Evolutionary conservation across 2,113 vertebrate species (phyloP).

Genomic region (Tiliqua scincoides): DNA sequence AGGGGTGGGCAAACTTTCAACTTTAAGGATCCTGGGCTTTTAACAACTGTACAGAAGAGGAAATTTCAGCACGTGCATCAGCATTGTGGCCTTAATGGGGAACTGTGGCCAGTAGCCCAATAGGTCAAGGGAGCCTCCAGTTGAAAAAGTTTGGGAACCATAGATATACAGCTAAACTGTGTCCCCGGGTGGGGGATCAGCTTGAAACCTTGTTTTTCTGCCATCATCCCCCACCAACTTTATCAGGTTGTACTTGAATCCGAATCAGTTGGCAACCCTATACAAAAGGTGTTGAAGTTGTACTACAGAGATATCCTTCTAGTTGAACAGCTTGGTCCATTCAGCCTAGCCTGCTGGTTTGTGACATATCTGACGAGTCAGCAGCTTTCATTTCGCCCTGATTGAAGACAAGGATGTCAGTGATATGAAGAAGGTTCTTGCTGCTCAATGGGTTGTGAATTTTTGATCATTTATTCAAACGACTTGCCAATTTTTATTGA

Average conservation of each 20-base stretch:
- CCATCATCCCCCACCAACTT: not conserved
- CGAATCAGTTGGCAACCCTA: not conserved
- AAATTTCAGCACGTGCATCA: no score
- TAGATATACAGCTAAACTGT: no score
- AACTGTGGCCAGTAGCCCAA: no score
- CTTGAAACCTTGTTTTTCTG: not conserved
- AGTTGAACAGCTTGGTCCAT: conserved; percentile 11
- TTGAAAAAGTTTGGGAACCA: not conserved
- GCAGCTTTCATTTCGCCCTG: conserved; percentile 47
- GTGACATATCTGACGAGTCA: conserved; percentile 41
- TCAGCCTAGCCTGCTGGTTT: conserved; percentile 37
- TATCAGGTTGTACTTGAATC: not conserved
- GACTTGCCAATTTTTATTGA: conserved; percentile 53
- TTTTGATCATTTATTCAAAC: conserved; percentile 38
- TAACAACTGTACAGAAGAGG: no score
- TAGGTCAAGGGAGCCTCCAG: no score
- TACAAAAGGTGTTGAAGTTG: not conserved
- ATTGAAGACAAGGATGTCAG: conserved; percentile 35
- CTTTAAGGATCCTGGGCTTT: no score
- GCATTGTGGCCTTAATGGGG: no score
- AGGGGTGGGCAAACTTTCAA: no score
- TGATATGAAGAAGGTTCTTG: conserved; percentile 31
- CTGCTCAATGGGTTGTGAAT: conserved; percentile 44
- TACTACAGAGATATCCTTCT: not conserved
- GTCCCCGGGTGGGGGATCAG: not conserved